Evolutionary conservation across 2,797 vertebrate genomes (phyloP).

Genomic region (Eulemur coronatus): DNA sequence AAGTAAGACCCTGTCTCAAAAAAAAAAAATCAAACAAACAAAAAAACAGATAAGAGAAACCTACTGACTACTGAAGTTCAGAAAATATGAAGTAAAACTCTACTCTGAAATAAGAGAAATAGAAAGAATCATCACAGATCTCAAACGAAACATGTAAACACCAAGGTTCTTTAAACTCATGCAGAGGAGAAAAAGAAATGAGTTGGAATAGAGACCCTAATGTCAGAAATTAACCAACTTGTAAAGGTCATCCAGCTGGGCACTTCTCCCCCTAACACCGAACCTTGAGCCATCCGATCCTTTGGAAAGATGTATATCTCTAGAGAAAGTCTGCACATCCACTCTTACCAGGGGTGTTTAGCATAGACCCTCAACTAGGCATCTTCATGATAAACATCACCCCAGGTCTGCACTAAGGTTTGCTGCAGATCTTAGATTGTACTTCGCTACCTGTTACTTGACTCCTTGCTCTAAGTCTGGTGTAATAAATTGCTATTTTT

Average conservation of each 20-base stretch:
- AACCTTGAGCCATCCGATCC: neutral
- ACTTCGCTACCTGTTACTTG: neutral
- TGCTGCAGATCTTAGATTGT: neutral
- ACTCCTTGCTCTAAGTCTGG: neutral
- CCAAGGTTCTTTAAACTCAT: neutral
- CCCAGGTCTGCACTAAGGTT: neutral
- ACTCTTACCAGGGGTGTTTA: accelerated
- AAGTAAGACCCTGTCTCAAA: no score
- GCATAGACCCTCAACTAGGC: accelerated
- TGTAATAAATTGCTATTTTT: conserved; percentile 53
- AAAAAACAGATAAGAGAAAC: neutral
- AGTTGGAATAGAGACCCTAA: neutral
- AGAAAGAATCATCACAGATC: neutral
- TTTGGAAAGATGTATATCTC: neutral
- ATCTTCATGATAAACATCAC: neutral
- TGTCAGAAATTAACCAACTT: neutral
- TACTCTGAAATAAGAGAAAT: neutral
- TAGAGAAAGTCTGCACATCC: neutral
- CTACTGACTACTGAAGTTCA: neutral
- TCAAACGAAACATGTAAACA: neutral
- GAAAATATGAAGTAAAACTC: neutral
- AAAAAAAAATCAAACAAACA: no score
- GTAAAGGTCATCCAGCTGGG: neutral
- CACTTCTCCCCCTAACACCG: accelerated
- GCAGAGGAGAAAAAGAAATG: neutral